A percentile compares a stretch with the other conserved stretches of the same genome.
Conservation (phyloP, 2,797 vertebrate species). For the Mus caroli region DNA sequence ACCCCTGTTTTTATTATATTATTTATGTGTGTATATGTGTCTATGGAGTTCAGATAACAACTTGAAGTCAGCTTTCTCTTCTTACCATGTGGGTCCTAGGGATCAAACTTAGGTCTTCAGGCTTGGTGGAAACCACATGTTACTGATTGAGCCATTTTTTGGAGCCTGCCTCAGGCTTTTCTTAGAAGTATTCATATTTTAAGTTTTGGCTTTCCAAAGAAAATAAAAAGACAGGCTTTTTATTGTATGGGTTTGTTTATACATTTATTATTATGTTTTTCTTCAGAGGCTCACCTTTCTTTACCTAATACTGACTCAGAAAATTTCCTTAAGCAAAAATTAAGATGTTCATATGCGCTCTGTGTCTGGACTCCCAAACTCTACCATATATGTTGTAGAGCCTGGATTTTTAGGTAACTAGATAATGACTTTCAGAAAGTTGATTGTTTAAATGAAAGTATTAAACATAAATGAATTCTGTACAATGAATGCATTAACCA, state of each 20-base stretch:
- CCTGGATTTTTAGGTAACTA: constrained; percentile 86
- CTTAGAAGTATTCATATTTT: neutral
- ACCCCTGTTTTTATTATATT: neutral
- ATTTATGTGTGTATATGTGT: neutral
- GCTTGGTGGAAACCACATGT: no score
- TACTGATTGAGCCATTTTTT: neutral
- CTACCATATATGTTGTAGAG: constrained; percentile 84
- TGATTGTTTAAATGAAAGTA: neutral
- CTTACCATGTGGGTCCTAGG: neutral
- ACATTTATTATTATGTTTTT: constrained; percentile 8
- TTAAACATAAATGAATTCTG: constrained; percentile 22
- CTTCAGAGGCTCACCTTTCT: constrained; percentile 29
- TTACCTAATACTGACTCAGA: neutral
- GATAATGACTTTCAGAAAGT: constrained; percentile 61
- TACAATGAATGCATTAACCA: neutral
- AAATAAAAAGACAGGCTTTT: constrained; percentile 4
- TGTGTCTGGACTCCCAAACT: constrained; percentile 82
- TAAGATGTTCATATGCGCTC: constrained; percentile 83
- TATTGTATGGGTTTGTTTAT: neutral
- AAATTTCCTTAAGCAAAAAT: constrained; percentile 79
- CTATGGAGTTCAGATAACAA: neutral
- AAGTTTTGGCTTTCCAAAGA: constrained; percentile 45
- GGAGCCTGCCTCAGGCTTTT: neutral
- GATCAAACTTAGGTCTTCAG: neutral
- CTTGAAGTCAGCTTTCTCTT: neutral